Conservation (phyloP, 2,888 invertebrate genomes). For the Drosophila buzzatii region DNA sequence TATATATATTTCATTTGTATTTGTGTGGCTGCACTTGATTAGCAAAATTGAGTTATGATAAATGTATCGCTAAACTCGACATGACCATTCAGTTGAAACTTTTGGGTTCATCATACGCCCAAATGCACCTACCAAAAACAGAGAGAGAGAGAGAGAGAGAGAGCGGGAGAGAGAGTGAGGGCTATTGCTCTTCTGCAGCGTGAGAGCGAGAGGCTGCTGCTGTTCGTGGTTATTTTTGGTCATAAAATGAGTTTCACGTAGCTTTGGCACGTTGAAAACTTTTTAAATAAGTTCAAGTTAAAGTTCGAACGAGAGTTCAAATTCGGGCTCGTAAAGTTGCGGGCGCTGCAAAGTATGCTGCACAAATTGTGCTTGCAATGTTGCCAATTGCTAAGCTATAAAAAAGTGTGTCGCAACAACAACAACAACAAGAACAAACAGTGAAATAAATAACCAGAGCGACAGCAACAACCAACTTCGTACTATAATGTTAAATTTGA, state of each 20-base stretch:
- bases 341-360: constrained; percentile 43
- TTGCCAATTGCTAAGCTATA: constrained; percentile 32
- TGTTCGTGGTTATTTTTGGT: constrained; percentile 21
- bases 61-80: constrained; percentile 49
- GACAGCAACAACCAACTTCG: constrained; percentile 6
- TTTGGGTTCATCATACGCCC: constrained; percentile 41
- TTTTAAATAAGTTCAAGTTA: constrained; percentile 64
- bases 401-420: constrained; percentile 21
- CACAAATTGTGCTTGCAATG: constrained; percentile 49
- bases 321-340: constrained; percentile 45
- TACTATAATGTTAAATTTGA: constrained; percentile 9
- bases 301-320: constrained; percentile 24
- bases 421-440: background rate
- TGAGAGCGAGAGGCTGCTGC: background rate
- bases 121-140: constrained; percentile 32
- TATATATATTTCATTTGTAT: background rate
- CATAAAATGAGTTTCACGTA: constrained; percentile 59
- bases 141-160: constrained; percentile 1
- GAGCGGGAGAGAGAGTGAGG: background rate
- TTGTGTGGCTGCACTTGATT: constrained; percentile 59
- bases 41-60: constrained; percentile 63
- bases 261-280: constrained; percentile 63
- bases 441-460: background rate
- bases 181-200: background rate
- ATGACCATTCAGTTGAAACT: constrained; percentile 21